Base-by-base conservation (phyloP, 2,113 vertebrate species). In the Brachirus orientalis region DNA sequence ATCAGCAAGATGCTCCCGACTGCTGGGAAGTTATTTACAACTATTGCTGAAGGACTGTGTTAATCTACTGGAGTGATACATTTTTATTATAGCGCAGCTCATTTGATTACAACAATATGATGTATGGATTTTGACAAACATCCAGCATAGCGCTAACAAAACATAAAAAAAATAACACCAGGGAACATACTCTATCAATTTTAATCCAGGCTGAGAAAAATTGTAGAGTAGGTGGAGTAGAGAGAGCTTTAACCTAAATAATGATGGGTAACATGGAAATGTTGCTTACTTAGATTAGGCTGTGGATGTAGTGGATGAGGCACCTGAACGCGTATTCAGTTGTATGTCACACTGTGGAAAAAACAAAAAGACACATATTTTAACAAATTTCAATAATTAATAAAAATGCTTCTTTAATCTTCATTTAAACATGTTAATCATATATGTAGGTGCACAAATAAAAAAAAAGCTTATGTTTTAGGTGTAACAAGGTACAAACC, bases 231-330 rank as follows among this genome's bases (percentile, higher is more conserved):
- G 10, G n/a, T 8, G 38, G 12, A 37, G 28, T 11, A 13, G 35
- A 3, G 8, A 9, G n/a, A 33, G 5, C n/a, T n/a, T n/a, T n/a
- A n/a, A n/a, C n/a, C n/a, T n/a, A n/a, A n/a, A n/a, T n/a, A n/a
- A n/a, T n/a, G n/a, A n/a, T n/a, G n/a, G n/a, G n/a, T n/a, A n/a
- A 38, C 2, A 58, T 8, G n/a, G 14, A 56, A 38, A 68, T 6
- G 16, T 47, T 44, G 33, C 1, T 2, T 47, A 76, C 83, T 77
- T 71, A 79, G 72, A 10, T 61, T 28, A 38, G 36, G 66, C 36
- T 60, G 64, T 52, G 7, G 11, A 44, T 4, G 17, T 56, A 28
- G 55, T 14, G 35, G 40, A 16, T 6, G 16, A 16, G 71, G n/a
- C 10, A 40, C 63, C 45, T 35, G 53, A 46, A 59, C 20, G 38